Evolutionary conservation across 2,797 vertebrate species (phyloP).

Genomic region (Malurus leucopterus): DNA sequence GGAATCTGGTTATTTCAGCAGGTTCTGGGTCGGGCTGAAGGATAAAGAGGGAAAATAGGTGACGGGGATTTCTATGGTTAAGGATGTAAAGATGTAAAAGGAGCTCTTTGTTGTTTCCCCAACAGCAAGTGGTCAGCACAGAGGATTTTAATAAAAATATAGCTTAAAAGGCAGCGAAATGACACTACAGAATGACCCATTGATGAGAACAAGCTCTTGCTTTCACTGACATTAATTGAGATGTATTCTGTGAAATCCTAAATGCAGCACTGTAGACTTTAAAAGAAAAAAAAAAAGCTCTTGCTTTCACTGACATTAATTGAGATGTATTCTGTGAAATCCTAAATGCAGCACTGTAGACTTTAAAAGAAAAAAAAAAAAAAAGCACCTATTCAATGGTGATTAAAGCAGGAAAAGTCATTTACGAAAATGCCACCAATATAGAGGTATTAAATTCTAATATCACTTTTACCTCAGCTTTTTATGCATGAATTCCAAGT

Average conservation of each 20-base stretch:
- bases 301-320: slow-evolving; percentile 1
- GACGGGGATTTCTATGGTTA: background rate
- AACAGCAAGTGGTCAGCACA: background rate
- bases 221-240: slow-evolving; percentile 14
- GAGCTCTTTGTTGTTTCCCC: background rate
- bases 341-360: background rate
- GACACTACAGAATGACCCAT: background rate
- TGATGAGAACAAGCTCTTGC: slow-evolving; percentile 1
- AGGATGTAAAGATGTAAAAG: background rate
- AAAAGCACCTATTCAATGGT: background rate
- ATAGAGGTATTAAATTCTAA: background rate
- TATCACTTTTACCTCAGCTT: background rate
- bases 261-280: background rate
- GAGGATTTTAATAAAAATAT: slow-evolving; percentile 19
- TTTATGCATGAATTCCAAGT: background rate
- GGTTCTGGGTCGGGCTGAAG: background rate
- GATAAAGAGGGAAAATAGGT: background rate
- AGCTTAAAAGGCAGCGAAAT: background rate
- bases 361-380: background rate
- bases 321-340: slow-evolving; percentile 10
- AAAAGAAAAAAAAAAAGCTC: background rate
- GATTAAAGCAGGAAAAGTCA: background rate
- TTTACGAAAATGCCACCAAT: background rate
- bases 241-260: background rate
- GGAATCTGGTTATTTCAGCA: background rate